Base-by-base conservation (phyloP, 2,888 invertebrate species). In the Noctua comes region DNA sequence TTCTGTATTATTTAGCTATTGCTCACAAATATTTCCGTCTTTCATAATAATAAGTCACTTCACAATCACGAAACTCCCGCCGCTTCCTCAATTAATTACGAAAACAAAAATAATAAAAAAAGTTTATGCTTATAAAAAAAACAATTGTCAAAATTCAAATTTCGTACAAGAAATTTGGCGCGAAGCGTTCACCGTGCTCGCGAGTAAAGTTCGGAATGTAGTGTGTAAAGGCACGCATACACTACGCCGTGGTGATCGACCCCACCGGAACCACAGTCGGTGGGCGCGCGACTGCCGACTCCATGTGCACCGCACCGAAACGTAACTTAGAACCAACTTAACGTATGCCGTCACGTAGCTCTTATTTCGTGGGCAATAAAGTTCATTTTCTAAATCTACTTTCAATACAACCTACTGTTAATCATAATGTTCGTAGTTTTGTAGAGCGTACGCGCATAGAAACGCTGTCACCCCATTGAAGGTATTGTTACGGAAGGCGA, bases 231-330 rank as follows among this genome's bases (percentile, higher is more conserved):
- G 93, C 89, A 89, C 90, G 94, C 91, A 92, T 92, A 94, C 94
- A 94, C 94, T 86, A 82, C 88, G 87, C 90, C 85, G 88, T 94
- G 94, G 96, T 96, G 96, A 96, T 96, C 96, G 96, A 96, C 97
- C 97, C 97, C 94, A 97, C 97, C 97, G 97, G 97, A 97, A 97
- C 95, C 95, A 97, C 97, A 97, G 92, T 97, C 95, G 94, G 95
- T 96, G 95, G 95, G 91, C 94, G 94, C 93, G 94, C 95, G 95
- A 95, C 96, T 96, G 94, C 91, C 95, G 94, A 94, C 92, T 93
- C 92, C 94, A 92, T 96, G 96, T 96, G 95, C 96, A 96, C 92
- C 91, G 93, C 95, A 95, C 96, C 96, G 96, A 95, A 95, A 96
- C 96, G 94, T 92, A 88, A 90, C 92, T 92, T 91, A 89, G 83